These are phyloP conservation scores for Ophion ellenae DNA, from an alignment of 2,888 invertebrate genomes.

Conservation along the genomic window DNA sequence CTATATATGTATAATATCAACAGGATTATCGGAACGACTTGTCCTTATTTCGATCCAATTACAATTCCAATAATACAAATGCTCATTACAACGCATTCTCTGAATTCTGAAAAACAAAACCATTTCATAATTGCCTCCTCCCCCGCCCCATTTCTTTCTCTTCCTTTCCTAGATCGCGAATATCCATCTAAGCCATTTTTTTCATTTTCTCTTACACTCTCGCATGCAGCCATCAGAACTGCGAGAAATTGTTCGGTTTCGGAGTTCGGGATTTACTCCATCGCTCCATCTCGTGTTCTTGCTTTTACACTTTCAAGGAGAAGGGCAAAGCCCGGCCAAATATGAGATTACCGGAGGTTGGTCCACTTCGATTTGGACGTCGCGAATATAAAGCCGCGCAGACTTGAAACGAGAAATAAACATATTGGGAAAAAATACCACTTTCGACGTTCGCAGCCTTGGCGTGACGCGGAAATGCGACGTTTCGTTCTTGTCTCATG, in stretches of 20 bases:
- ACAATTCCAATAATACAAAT: constrained; percentile 59
- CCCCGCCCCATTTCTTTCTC: background rate
- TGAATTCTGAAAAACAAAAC: background rate
- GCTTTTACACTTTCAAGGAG: too few species aligned
- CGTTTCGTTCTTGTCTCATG: background rate
- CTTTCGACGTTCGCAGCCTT: background rate
- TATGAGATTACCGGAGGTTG: background rate
- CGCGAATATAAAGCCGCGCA: background rate
- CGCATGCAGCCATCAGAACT: background rate
- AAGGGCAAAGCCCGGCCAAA: background rate
- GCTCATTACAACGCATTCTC: constrained; percentile 40
- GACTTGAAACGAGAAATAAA: background rate
- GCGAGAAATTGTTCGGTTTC: background rate
- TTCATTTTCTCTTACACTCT: constrained; percentile 6
- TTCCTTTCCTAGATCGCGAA: background rate
- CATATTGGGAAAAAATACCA: background rate
- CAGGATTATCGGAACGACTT: constrained; percentile 56
- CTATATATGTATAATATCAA: constrained; percentile 64
- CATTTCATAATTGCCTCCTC: background rate
- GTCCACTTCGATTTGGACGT: background rate
- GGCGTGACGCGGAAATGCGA: background rate
- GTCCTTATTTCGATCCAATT: constrained; percentile 54
- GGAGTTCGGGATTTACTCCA: background rate
- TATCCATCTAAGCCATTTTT: constrained; percentile 1
- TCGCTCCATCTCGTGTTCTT: background rate